phyloP scores from a whole-genome alignment of 2,888 invertebrate genomes.

The Mythimna albipuncta region DNA sequence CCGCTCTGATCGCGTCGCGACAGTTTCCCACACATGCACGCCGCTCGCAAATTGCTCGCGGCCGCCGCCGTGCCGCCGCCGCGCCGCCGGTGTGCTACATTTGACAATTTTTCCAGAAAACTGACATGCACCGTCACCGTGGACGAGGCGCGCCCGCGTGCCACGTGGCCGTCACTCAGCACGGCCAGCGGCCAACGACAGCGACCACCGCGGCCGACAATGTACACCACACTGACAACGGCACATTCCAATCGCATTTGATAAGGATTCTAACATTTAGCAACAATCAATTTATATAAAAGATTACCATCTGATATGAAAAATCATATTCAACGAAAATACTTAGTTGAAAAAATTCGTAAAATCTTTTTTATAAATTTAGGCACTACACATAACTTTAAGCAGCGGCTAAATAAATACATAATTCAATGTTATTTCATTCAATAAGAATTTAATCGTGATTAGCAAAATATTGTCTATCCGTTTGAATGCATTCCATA shows the following conservation, averaged over 20 bases:
- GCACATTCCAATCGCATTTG: slow-evolving; percentile 34
- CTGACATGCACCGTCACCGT: slow-evolving; percentile 86
- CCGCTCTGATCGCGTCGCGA: slow-evolving; percentile 78
- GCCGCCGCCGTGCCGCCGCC: slow-evolving; percentile 71
- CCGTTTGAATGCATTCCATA: slow-evolving; percentile 6
- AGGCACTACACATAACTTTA: background rate
- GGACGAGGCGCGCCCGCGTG: slow-evolving; percentile 77
- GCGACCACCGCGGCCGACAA: slow-evolving; percentile 48
- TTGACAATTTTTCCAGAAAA: slow-evolving; percentile 90
- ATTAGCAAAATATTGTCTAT: slow-evolving; percentile 9
- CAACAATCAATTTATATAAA: slow-evolving; percentile 32
- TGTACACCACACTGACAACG: slow-evolving; percentile 6
- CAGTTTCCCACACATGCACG: slow-evolving; percentile 79
- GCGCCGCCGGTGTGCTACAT: slow-evolving; percentile 85
- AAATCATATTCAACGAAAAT: slow-evolving; percentile 14
- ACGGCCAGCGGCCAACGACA: slow-evolving; percentile 44
- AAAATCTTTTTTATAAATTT: background rate
- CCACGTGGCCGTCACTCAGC: slow-evolving; percentile 79
- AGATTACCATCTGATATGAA: slow-evolving; percentile 23
- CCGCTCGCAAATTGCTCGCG: slow-evolving; percentile 82
- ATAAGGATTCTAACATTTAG: slow-evolving; percentile 39
- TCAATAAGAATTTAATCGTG: slow-evolving; percentile 11
- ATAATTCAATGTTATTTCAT: slow-evolving; percentile 10
- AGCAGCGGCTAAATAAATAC: slow-evolving; percentile 6
- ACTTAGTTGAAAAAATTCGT: background rate